Evolutionary conservation across 2,113 vertebrate species (phyloP).

Genomic region (Dipodomys stephensi): DNA sequence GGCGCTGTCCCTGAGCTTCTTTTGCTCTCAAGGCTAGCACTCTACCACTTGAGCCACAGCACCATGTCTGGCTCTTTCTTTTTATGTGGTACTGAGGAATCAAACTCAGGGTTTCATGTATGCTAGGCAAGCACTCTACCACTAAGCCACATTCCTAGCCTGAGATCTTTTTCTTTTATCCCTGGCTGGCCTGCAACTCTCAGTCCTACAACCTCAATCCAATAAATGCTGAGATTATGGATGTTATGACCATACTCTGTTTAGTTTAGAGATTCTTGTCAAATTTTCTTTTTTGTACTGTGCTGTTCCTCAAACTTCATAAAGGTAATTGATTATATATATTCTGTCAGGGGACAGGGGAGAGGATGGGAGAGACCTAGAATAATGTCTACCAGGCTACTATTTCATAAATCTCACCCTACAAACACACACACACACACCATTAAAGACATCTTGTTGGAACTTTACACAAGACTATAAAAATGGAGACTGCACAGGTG

Average conservation of each 20-base stretch:
- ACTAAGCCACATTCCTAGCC: too few species aligned
- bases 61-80: too few species aligned
- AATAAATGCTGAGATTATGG: too few species aligned
- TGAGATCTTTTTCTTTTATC: background rate
- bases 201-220: too few species aligned
- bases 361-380: too few species aligned
- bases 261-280: background rate
- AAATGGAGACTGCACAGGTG: slow-evolving; percentile 81
- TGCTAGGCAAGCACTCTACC: too few species aligned
- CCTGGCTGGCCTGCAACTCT: background rate
- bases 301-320: background rate
- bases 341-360: background rate
- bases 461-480: slow-evolving; percentile 73
- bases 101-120: too few species aligned
- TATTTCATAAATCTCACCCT: slow-evolving; percentile 15
- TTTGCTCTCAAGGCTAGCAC: too few species aligned
- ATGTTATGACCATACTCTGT: background rate
- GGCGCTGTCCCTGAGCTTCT: too few species aligned
- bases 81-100: too few species aligned
- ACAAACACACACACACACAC: background rate
- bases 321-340: background rate
- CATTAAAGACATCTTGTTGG: slow-evolving; percentile 70
- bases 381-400: background rate
- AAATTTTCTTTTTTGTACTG: background rate
- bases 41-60: too few species aligned